phyloP scores from a whole-genome alignment of 1,140 invertebrate genomes.

The Drosophila orosa region DNA sequence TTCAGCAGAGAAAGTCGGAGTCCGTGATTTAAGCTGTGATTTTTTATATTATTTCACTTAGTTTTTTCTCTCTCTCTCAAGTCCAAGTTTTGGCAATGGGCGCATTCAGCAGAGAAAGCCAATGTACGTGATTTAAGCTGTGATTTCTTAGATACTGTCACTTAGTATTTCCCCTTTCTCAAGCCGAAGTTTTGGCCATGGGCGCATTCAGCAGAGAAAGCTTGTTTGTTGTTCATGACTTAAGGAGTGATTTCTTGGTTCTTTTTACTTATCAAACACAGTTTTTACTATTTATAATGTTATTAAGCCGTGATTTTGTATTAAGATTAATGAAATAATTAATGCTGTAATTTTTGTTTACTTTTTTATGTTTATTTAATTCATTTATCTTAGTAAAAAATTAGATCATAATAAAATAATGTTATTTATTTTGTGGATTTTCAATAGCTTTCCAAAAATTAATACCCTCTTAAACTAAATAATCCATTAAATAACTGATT shows the following conservation, averaged over 20 bases:
- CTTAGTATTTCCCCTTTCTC: neutral
- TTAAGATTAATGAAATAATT: neutral
- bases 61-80: too few species aligned
- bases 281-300: neutral
- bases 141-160: neutral
- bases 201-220: conserved; percentile 18
- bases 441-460: neutral
- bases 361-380: too few species aligned
- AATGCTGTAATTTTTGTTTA: neutral
- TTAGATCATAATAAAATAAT: too few species aligned
- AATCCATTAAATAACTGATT: neutral
- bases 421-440: neutral
- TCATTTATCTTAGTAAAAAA: too few species aligned
- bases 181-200: neutral
- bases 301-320: neutral
- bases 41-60: too few species aligned
- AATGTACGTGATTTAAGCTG: conserved; percentile 1
- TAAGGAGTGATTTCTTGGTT: neutral
- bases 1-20: too few species aligned
- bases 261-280: fast-evolving
- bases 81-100: too few species aligned
- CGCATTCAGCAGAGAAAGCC: conserved; percentile 26
- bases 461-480: too few species aligned
- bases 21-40: too few species aligned
- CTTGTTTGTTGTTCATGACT: neutral